Conservation (phyloP, 1,140 invertebrate genomes). For the Aphelenchoides besseyi region DNA sequence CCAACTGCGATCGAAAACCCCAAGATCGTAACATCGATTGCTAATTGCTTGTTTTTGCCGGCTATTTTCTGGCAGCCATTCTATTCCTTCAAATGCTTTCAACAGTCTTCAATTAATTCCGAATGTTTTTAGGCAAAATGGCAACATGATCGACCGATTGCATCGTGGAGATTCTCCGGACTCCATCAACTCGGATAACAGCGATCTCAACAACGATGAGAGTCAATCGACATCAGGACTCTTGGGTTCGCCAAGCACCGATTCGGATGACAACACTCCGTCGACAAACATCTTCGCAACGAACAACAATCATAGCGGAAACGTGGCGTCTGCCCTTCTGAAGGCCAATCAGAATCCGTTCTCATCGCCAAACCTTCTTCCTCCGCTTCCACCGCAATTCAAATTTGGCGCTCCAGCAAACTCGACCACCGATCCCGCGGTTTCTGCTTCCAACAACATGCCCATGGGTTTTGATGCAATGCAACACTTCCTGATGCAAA, state of each 20-base stretch:
- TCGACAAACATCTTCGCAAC: neutral
- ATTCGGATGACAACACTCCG: conserved; percentile 25
- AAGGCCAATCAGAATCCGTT: neutral
- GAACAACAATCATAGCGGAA: neutral
- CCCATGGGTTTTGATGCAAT: conserved; percentile 8
- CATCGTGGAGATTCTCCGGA: neutral
- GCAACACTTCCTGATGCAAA: conserved; percentile 20
- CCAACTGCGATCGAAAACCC: too few relatives aligned
- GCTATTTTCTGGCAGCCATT: neutral
- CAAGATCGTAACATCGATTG: too few relatives aligned
- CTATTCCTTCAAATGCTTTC: neutral
- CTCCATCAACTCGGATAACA: conserved; percentile 2
- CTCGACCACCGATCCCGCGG: neutral
- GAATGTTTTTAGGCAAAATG: conserved; percentile 4
- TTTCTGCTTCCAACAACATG: neutral
- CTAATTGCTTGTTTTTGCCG: too few relatives aligned
- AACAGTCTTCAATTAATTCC: neutral
- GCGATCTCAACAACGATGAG: conserved; percentile 23
- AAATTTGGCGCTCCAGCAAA: conserved; percentile 17
- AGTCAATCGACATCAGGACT: conserved; percentile 17
- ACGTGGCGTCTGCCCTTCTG: neutral
- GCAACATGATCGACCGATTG: neutral
- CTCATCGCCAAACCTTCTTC: neutral
- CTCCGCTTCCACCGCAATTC: conserved; percentile 16
- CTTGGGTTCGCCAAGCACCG: conserved; percentile 28